Conservation (phyloP, 2,113 vertebrate species). For the Platichthys stellatus region DNA sequence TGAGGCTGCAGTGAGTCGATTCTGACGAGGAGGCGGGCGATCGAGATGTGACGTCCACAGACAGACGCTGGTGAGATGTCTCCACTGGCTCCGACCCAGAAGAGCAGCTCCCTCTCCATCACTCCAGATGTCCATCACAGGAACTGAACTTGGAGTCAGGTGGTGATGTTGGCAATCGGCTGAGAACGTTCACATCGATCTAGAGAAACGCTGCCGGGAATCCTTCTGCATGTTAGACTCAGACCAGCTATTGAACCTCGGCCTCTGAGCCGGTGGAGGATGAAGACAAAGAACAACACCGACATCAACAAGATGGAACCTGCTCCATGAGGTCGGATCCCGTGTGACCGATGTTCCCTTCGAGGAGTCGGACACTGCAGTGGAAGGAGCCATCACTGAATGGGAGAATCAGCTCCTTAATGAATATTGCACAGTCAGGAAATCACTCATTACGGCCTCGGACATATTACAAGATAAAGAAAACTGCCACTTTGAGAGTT, state of each 20-base stretch:
- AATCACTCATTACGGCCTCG: no score
- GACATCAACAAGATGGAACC: background rate
- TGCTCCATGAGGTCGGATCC: background rate
- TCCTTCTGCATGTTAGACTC: background rate
- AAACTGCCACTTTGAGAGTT: no score
- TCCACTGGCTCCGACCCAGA: background rate
- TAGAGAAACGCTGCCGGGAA: background rate
- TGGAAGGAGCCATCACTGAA: background rate
- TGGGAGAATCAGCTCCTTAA: background rate
- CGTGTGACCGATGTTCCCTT: background rate
- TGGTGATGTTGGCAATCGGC: slow-evolving; percentile 7
- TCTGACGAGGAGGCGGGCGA: background rate
- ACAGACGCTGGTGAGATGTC: background rate
- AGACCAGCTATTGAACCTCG: background rate
- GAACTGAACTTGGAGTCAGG: slow-evolving; percentile 5
- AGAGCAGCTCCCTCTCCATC: background rate
- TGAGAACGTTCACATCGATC: background rate
- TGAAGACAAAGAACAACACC: background rate
- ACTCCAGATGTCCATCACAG: background rate
- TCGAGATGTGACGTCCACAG: background rate
- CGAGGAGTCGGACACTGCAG: no score
- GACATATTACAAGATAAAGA: no score
- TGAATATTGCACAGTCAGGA: no score
- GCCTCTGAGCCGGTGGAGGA: background rate
- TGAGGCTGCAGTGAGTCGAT: background rate